Percentiles rank a stretch among this genome's conserved stretches.
phyloP scores from a whole-genome alignment of 2,888 invertebrate genomes.

The Rhagophthalmus giganteus region DNA sequence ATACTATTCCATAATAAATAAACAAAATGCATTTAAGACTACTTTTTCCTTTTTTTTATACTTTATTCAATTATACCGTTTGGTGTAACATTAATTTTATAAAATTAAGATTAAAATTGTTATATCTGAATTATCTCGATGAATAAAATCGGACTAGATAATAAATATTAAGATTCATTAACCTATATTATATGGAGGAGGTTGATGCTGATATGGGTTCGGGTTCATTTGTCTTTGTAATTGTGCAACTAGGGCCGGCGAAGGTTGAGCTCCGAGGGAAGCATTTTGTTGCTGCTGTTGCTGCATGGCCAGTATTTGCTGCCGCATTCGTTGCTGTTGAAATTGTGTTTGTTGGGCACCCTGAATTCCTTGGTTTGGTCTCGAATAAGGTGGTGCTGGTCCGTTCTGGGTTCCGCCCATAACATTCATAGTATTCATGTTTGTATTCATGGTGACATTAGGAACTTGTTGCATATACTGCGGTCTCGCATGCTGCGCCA shows the following conservation, averaged over 20 bases:
- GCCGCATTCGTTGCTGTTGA: constrained; percentile 66
- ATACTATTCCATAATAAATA: too few species aligned
- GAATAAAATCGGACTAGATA: too few species aligned
- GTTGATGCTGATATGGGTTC: constrained; percentile 62
- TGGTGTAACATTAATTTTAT: too few species aligned
- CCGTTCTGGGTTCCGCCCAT: constrained; percentile 60
- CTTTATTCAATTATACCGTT: too few species aligned
- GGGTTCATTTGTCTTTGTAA: constrained; percentile 64
- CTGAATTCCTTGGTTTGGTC: constrained; percentile 51
- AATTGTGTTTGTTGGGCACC: constrained; percentile 45
- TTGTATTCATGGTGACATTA: constrained; percentile 84
- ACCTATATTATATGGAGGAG: constrained; percentile 59
- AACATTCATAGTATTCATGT: constrained; percentile 74
- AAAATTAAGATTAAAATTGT: too few species aligned
- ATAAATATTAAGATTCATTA: constrained; percentile 3
- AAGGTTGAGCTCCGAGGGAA: constrained; percentile 59
- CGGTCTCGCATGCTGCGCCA: constrained; percentile 61
- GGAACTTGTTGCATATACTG: constrained; percentile 76
- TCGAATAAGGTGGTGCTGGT: constrained; percentile 78
- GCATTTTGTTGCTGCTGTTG: constrained; percentile 54
- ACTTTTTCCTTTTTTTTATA: too few species aligned
- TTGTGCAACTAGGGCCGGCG: constrained; percentile 67
- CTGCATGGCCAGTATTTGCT: constrained; percentile 69
- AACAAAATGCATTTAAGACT: too few species aligned
- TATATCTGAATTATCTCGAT: too few species aligned